A percentile compares a stretch with the other conserved stretches of the same genome.
Evolutionary conservation across 2,888 invertebrate species (phyloP).

Genomic region (Pterostichus niger): DNA sequence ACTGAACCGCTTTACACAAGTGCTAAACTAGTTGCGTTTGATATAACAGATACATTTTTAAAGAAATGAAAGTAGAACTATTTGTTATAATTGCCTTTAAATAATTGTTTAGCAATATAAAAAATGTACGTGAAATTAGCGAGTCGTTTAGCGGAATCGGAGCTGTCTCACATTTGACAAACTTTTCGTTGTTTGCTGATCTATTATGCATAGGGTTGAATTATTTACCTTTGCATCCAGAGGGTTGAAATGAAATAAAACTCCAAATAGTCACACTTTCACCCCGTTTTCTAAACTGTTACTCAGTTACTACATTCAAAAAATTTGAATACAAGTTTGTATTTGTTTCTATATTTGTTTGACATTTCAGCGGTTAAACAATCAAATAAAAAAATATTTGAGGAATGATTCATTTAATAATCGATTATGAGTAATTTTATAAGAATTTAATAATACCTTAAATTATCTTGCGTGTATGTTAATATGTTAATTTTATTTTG

Average conservation of each 20-base stretch:
- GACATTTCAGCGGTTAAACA: neutral
- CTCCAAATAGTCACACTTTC: constrained; percentile 9
- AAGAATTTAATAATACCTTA: neutral
- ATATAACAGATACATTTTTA: no score
- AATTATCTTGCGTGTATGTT: neutral
- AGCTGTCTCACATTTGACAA: constrained; percentile 36
- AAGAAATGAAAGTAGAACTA: no score
- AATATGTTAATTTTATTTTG: constrained; percentile 73
- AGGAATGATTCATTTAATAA: no score
- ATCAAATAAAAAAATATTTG: no score
- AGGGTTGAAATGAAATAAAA: constrained; percentile 1
- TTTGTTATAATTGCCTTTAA: neutral
- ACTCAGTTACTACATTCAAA: neutral
- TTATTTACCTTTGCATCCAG: constrained; percentile 16
- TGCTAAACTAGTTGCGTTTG: no score
- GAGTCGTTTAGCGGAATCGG: constrained; percentile 29
- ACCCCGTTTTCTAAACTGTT: constrained; percentile 1
- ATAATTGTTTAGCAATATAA: neutral
- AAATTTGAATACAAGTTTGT: neutral
- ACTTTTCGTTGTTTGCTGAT: constrained; percentile 32
- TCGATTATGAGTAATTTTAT: no score
- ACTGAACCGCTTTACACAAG: no score
- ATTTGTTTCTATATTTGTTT: neutral
- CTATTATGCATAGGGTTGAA: constrained; percentile 30
- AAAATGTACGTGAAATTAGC: constrained; percentile 21